Percentiles rank a stretch among this genome's conserved stretches.
Evolutionary conservation across 37 sponge, comb jelly and placozoan species (phyloP).

Genomic region (Geodia barretti): DNA sequence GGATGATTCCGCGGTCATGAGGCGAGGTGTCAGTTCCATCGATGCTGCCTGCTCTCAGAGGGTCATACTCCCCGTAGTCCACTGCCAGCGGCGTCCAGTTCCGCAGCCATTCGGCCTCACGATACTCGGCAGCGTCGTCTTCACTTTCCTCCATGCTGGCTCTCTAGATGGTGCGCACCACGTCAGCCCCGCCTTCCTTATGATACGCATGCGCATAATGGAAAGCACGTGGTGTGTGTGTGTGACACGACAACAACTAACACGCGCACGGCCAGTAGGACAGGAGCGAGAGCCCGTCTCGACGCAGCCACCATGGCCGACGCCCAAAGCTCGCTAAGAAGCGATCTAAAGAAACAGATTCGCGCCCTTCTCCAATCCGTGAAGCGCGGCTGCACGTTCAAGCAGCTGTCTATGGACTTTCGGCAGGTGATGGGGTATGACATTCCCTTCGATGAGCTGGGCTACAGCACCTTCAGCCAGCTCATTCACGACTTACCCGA

Average conservation of each 20-base stretch:
- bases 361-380: constrained; percentile 49
- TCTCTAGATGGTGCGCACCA: not conserved
- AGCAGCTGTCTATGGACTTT: constrained; percentile 42
- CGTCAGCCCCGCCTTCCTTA: not conserved
- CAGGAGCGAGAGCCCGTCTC: not conserved
- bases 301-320: not conserved
- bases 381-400: constrained; percentile 48
- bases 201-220: not conserved
- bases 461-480: constrained; percentile 30
- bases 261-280: not conserved
- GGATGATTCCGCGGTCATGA: constrained; percentile 83
- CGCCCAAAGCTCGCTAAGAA: not conserved
- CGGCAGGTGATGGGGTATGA: constrained; percentile 8
- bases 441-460: constrained; percentile 24
- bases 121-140: not conserved
- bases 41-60: constrained; percentile 94
- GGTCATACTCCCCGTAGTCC: constrained; percentile 75
- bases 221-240: not conserved
- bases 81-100: constrained; percentile 47
- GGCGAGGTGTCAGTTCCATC: constrained; percentile 95
- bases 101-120: not conserved
- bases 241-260: not conserved
- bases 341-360: constrained; percentile 23
- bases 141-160: not conserved
- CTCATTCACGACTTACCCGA: constrained; percentile 35